Percentiles rank a stretch among this genome's conserved stretches.
phyloP scores from a whole-genome alignment of 2,113 vertebrate species.

The Monopterus albus region DNA sequence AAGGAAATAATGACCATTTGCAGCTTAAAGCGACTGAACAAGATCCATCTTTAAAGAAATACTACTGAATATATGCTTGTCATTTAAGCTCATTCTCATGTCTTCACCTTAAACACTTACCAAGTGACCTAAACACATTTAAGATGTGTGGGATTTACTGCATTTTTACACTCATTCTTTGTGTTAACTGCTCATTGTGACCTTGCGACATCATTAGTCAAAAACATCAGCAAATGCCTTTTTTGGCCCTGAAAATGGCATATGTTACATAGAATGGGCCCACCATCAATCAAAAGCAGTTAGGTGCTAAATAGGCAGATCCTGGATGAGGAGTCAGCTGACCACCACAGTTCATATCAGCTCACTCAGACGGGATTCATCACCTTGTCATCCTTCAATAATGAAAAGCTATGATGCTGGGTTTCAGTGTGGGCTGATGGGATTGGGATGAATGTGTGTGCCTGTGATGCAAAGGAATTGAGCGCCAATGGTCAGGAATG shows the following conservation, averaged over 20 bases:
- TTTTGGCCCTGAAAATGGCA: slow-evolving; percentile 79
- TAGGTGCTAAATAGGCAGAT: slow-evolving; percentile 86
- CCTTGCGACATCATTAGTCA: slow-evolving; percentile 82
- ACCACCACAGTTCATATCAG: slow-evolving; percentile 61
- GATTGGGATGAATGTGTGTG: slow-evolving; percentile 57
- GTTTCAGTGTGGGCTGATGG: slow-evolving; percentile 50
- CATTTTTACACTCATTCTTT: slow-evolving; percentile 64
- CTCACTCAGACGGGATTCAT: slow-evolving; percentile 82
- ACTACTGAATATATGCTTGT: slow-evolving; percentile 1
- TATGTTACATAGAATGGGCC: slow-evolving; percentile 80
- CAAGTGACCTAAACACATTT: slow-evolving; percentile 50
- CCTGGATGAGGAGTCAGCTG: slow-evolving; percentile 75
- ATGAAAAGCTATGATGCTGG: slow-evolving; percentile 52
- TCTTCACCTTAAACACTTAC: slow-evolving; percentile 31
- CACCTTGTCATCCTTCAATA: slow-evolving; percentile 74
- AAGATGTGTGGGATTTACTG: slow-evolving; percentile 42
- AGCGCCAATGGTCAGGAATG: slow-evolving; percentile 58
- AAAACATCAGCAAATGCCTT: slow-evolving; percentile 75
- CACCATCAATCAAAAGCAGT: slow-evolving; percentile 88
- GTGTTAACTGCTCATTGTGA: slow-evolving; percentile 77
- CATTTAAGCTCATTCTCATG: not conserved
- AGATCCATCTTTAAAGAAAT: not conserved
- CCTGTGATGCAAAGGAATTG: slow-evolving; percentile 44
- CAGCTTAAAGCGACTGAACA: not conserved
- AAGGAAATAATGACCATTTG: not conserved